These are phyloP conservation scores for Himalopsyche kuldschensis DNA, from an alignment of 2,888 invertebrate species.

Conservation along the genomic window DNA sequence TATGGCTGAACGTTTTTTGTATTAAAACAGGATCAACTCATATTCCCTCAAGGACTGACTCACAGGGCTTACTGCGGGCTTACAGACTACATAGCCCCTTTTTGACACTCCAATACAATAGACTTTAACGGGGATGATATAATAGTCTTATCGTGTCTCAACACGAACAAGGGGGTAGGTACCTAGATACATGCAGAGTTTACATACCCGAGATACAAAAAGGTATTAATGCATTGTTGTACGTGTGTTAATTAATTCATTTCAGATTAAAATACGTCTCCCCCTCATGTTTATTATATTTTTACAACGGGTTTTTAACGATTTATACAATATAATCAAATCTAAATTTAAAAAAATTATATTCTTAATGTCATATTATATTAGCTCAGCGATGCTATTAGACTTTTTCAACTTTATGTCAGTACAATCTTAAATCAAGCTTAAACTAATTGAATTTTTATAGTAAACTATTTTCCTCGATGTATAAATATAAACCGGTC, in stretches of 20 bases:
- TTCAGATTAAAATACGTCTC: background rate
- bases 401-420: no score
- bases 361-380: no score
- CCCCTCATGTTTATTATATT: background rate
- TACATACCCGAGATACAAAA: constrained; percentile 13
- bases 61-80: constrained; percentile 33
- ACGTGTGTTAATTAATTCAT: constrained; percentile 23
- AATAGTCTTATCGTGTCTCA: constrained; percentile 38
- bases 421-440: no score
- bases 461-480: no score
- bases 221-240: constrained; percentile 25
- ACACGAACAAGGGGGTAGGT: constrained; percentile 26
- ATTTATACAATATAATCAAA: background rate
- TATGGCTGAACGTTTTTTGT: constrained; percentile 38
- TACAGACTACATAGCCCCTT: constrained; percentile 27
- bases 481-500: no score
- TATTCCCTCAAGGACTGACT: constrained; percentile 33
- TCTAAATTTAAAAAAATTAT: no score
- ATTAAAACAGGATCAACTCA: constrained; percentile 37
- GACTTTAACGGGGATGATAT: constrained; percentile 38
- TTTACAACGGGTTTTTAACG: background rate
- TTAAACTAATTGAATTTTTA: no score
- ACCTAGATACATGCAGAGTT: background rate
- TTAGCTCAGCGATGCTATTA: no score
- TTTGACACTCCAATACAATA: constrained; percentile 33